Base-by-base conservation (phyloP, 2,888 invertebrate species). In the Drosophila glabriapex region DNA sequence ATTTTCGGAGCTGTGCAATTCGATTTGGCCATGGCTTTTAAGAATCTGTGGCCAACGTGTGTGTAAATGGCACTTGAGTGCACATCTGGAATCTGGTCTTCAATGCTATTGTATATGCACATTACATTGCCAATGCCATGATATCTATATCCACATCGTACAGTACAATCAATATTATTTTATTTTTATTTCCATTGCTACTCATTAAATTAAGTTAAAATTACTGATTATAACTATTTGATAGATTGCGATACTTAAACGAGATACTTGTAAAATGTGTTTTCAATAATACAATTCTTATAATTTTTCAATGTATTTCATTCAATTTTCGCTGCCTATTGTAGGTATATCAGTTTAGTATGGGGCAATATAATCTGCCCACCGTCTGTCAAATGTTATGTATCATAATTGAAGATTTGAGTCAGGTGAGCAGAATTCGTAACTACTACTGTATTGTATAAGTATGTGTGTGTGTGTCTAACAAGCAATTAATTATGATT, bases 1-100 rank as follows among this genome's bases (percentile, higher is more conserved):
- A 73, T 76, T 68, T 68, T 68, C 35, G 43, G 31, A 58, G 53
- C 19, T 68, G 43, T 65, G 65, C 68, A 73, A 61, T 78, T 56
- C 29, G 63, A 55, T 61, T 61, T 75, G 74, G 64, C 78, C 68
- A 58, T 81, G 81, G 72, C 60, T 73, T 55, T 61, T 35, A n/a
- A 70, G 81, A 81, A 79, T 79, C 69, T 73, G 56, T 73, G 67
- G 41, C 33, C 68, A 78, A 39, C 61, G 58, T 39, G 60, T 75
- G 70, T 75, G 68, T 71, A 71, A 78, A 72, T 73, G 62, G 71
- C 68, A 67, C 25, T 37, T 22, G 58, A 28, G 50, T 65, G 60
- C 63, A 31, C 28, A 63, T 58, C 22, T 66, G 63, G 56, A 12
- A 62, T 68, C 69, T 55, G 76, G 53, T 79, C 79, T 76, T 78